Conservation (phyloP, 2,888 invertebrate species). For the Archips crataeganus region DNA sequence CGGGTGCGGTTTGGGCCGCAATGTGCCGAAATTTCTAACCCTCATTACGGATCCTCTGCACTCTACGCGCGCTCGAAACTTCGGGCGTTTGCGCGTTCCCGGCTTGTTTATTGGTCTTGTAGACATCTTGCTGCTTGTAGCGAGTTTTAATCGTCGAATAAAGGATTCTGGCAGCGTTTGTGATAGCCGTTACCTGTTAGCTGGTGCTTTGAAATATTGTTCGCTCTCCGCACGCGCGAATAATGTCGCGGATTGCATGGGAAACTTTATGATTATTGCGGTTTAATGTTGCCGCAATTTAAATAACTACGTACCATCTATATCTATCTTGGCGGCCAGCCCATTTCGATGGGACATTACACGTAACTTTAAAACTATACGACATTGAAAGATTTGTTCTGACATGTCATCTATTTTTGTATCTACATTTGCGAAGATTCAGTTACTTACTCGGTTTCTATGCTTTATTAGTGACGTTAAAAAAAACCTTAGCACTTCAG, state of each 20-base stretch:
- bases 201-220: slow-evolving; percentile 35
- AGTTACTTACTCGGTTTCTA: too few relatives aligned
- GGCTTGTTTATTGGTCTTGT: slow-evolving; percentile 82
- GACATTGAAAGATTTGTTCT: too few relatives aligned
- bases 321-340: too few relatives aligned
- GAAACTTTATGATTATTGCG: slow-evolving; percentile 19
- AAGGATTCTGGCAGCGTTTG: slow-evolving; percentile 73
- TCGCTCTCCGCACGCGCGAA: slow-evolving; percentile 28
- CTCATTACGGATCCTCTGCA: slow-evolving; percentile 84
- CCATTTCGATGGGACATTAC: too few relatives aligned
- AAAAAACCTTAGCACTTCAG: too few relatives aligned
- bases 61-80: slow-evolving; percentile 80
- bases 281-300: slow-evolving; percentile 13
- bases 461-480: too few relatives aligned
- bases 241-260: slow-evolving; percentile 30
- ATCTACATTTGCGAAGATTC: too few relatives aligned
- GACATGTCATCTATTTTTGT: too few relatives aligned
- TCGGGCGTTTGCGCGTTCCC: slow-evolving; percentile 76
- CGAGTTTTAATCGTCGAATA: slow-evolving; percentile 81
- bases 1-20: slow-evolving; percentile 82
- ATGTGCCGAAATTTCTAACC: slow-evolving; percentile 85
- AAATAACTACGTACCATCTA: background rate
- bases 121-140: slow-evolving; percentile 76
- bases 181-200: slow-evolving; percentile 46
- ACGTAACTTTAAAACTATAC: too few relatives aligned